Percentiles rank a stretch among this genome's conserved stretches.
Evolutionary conservation across 1,140 invertebrate species (phyloP).

Genomic region (Drosophila ficusphila): DNA sequence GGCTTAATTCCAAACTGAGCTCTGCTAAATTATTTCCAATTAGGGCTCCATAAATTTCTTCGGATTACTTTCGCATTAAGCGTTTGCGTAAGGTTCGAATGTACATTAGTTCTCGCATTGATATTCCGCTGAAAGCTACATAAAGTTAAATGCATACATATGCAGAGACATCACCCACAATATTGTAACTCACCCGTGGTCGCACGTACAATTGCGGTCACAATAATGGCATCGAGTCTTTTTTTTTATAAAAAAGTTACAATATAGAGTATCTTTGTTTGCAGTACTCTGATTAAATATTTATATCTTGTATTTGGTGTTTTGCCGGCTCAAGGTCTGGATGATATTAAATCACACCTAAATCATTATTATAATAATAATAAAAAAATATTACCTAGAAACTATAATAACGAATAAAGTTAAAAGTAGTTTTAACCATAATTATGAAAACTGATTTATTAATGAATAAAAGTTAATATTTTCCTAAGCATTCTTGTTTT

Average conservation of each 20-base stretch:
- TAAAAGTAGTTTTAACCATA: too few relatives aligned
- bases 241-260: background rate
- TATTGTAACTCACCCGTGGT: slow-evolving; percentile 31
- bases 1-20: slow-evolving; percentile 13
- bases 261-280: too few relatives aligned
- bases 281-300: too few relatives aligned
- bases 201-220: slow-evolving; percentile 21
- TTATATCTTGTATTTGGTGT: background rate
- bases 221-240: background rate
- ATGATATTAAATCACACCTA: too few relatives aligned
- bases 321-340: too few relatives aligned
- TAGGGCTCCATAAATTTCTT: slow-evolving; percentile 35
- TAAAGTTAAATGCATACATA: slow-evolving; percentile 51
- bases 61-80: slow-evolving; percentile 41
- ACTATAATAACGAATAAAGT: too few relatives aligned
- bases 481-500: background rate
- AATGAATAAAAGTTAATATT: too few relatives aligned
- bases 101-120: slow-evolving; percentile 50
- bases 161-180: slow-evolving; percentile 42
- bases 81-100: slow-evolving; percentile 39
- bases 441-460: too few relatives aligned
- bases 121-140: slow-evolving; percentile 73
- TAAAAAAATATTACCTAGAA: too few relatives aligned
- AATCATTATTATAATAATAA: too few relatives aligned
- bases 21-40: slow-evolving; percentile 35